Base-by-base conservation (phyloP, 1,140 invertebrate genomes). In the Megalonaias nervosa region DNA sequence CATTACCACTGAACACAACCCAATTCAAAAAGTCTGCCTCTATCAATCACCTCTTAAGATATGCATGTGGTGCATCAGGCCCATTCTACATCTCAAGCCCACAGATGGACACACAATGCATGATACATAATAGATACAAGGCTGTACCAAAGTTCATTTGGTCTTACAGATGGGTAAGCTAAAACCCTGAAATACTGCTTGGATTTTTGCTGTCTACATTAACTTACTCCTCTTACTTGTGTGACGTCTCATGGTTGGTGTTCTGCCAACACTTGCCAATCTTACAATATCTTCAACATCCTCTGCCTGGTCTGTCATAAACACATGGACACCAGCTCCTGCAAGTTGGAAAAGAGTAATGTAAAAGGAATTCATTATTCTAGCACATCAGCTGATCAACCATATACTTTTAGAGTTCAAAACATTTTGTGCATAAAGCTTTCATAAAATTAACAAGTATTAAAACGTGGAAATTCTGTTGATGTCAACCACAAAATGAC, bases 201-300 rank as follows among this genome's bases (percentile, higher is more conserved):
- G 19, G 31, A 31, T 65, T 21, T 16, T 68, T n/a, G 13, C 11
- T 68, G 55, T 3, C 21, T 70, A 21, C 60, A 65, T 69, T 13
- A 15, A 85, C 86, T 78, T 84, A 89, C 87, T 85, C 81, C 87
- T 82, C 73, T 86, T 87, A 57, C 61, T 62, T 21, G 60, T 82
- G 81, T 58, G 81, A 72, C 67, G 81, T 77, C 38, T 82, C 69
- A 79, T 83, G 78, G 59, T 75, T 84, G 19, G 76, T 11, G 82
- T 71, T 70, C 85, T 89, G 23, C 87, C 87, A 31, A 80, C 70
- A 67, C 84, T 86, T 21, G 86, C 86, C 55, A 84, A 65, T 23
- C 78, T 74, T 17, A 89, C 48, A n/a, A 89, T 88, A 59, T 88
- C 85, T 48, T 77, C 74, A n/a, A 89, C 85, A n/a, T 88, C 85